Conservation (phyloP, 2,797 vertebrate species). For the Ficedula albicollis region DNA sequence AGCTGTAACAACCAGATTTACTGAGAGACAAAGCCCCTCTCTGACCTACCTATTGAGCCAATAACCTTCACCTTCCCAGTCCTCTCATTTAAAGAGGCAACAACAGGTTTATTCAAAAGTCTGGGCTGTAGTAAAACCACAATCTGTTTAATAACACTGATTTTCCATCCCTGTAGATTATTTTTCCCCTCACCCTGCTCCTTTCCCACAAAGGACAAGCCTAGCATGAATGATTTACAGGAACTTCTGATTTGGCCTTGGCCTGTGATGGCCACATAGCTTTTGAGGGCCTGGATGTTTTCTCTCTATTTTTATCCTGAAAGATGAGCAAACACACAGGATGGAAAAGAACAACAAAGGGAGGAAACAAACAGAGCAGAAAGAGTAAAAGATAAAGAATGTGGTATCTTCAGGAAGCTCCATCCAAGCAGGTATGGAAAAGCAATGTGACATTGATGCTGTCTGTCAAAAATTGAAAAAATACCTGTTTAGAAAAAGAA, state of each 20-base stretch:
- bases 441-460: background rate
- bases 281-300: background rate
- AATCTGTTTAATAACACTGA: background rate
- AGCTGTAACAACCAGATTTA: background rate
- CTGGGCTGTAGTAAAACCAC: background rate
- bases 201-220: background rate
- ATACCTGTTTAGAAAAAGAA: background rate
- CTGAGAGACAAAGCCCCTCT: background rate
- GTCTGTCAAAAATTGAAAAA: background rate
- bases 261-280: background rate
- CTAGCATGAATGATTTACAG: background rate
- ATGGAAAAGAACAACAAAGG: background rate
- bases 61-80: background rate
- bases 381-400: background rate
- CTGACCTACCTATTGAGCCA: background rate
- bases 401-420: background rate
- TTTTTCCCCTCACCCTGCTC: background rate
- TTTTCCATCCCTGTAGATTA: background rate
- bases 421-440: background rate
- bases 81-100: background rate
- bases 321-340: background rate
- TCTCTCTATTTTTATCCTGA: conserved; percentile 14
- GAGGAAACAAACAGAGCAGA: background rate
- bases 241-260: background rate
- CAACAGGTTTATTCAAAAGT: background rate